Evolutionary conservation across 2,888 invertebrate species (phyloP).

Genomic region (Dichetophora obliterata): DNA sequence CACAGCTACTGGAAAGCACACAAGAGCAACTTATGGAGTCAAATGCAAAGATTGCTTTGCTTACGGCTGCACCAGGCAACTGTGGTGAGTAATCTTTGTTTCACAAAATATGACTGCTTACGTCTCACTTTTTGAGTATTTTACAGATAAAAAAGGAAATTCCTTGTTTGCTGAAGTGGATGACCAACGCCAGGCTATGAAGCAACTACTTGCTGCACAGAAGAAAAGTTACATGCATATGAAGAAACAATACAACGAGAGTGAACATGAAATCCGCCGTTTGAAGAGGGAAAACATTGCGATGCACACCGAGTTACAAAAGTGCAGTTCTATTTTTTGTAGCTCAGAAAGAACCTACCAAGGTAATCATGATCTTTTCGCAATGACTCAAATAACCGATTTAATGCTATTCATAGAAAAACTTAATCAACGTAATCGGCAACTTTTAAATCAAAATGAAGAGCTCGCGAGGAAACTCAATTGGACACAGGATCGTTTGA

Average conservation of each 20-base stretch:
- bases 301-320: conserved; percentile 66
- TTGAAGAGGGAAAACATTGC: conserved; percentile 67
- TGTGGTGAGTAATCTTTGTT: conserved; percentile 54
- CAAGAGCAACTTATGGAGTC: conserved; percentile 67
- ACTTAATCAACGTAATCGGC: conserved; percentile 62
- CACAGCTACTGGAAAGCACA: conserved; percentile 62
- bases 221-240: conserved; percentile 73
- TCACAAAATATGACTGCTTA: no score
- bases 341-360: conserved; percentile 66
- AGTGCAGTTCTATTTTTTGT: conserved; percentile 66
- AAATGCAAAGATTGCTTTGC: conserved; percentile 61
- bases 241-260: conserved; percentile 66
- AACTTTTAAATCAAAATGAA: conserved; percentile 61
- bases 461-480: conserved; percentile 61
- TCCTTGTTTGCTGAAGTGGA: conserved; percentile 78
- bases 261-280: conserved; percentile 66
- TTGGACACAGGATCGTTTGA: conserved; percentile 60
- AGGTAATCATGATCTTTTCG: conserved; percentile 51
- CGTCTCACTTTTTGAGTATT: neutral
- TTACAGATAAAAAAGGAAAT: conserved; percentile 75
- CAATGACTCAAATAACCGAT: no score
- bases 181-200: conserved; percentile 77
- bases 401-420: conserved; percentile 56
- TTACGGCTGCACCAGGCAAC: conserved; percentile 59
- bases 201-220: conserved; percentile 73